These are phyloP conservation scores for Diarsia rubi DNA, from an alignment of 2,888 invertebrate genomes.

Conservation along the genomic window DNA sequence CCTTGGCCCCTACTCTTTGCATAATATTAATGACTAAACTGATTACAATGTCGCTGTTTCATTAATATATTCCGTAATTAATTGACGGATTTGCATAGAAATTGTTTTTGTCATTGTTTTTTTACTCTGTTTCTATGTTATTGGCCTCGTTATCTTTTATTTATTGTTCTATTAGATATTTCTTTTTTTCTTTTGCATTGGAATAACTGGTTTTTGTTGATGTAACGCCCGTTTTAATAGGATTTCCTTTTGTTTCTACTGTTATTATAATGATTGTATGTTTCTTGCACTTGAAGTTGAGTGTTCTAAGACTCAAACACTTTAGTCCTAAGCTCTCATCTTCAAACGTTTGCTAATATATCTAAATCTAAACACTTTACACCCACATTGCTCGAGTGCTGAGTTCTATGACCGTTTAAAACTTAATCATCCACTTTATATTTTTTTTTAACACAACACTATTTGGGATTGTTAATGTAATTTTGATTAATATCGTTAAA, in stretches of 20 bases:
- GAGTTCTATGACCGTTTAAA: conserved; percentile 41
- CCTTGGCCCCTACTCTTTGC: conserved; percentile 52
- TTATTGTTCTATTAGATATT: conserved; percentile 50
- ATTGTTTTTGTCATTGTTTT: conserved; percentile 55
- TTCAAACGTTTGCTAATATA: conserved; percentile 14
- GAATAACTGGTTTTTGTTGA: conserved; percentile 29
- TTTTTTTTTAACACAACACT: conserved; percentile 28
- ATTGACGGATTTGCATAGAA: conserved; percentile 58
- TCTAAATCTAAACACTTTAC: conserved; percentile 28
- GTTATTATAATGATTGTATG: background rate
- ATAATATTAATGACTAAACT: conserved; percentile 37
- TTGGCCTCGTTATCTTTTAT: conserved; percentile 51
- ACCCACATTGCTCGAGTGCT: conserved; percentile 26
- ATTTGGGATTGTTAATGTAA: conserved; percentile 8
- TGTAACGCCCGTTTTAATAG: background rate
- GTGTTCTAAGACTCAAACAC: conserved; percentile 14
- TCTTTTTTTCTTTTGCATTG: conserved; percentile 32
- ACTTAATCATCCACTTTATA: conserved; percentile 41
- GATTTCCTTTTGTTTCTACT: conserved; percentile 32
- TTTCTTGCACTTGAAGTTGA: background rate
- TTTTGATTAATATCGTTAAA: background rate
- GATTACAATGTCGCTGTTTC: conserved; percentile 48
- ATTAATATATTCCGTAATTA: conserved; percentile 58
- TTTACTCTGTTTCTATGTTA: conserved; percentile 37
- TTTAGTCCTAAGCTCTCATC: background rate